A percentile compares a stretch with the other conserved stretches of the same genome.
Evolutionary conservation across 2,113 vertebrate genomes (phyloP).

Genomic region (Lonchura striata): DNA sequence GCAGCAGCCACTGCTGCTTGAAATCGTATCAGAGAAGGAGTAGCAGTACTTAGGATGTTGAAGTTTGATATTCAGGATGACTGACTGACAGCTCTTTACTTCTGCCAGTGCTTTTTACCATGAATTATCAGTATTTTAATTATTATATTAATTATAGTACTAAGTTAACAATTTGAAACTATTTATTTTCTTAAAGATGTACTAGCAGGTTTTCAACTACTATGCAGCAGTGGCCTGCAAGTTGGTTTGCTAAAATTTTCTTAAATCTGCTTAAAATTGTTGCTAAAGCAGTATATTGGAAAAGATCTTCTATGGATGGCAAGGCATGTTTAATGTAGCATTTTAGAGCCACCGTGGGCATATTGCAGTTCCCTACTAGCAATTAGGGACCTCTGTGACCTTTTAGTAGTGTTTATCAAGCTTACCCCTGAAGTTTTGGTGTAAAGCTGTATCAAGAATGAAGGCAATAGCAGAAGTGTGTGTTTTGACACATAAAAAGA

Average conservation of each 20-base stretch:
- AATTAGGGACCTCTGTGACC: neutral
- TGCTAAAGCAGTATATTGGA: neutral
- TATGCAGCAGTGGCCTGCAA: neutral
- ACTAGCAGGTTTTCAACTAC: neutral
- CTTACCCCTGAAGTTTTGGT: neutral
- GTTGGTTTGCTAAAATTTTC: neutral
- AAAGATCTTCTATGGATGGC: neutral
- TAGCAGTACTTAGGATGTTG: neutral
- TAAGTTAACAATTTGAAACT: neutral
- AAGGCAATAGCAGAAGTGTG: neutral
- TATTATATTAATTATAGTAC: neutral
- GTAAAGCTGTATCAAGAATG: neutral
- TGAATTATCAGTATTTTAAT: neutral
- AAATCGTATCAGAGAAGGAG: neutral
- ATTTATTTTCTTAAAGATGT: neutral
- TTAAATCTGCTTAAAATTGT: neutral
- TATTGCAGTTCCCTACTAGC: neutral
- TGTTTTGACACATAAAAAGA: neutral
- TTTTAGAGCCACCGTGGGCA: neutral
- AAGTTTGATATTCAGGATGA: neutral
- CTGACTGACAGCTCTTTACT: neutral
- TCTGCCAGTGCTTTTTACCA: neutral
- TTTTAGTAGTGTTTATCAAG: neutral
- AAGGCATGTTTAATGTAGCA: neutral
- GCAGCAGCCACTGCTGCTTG: neutral